These are phyloP conservation scores for Burhinus bistriatus DNA, from an alignment of 2,113 vertebrate genomes.

Conservation along the genomic window DNA sequence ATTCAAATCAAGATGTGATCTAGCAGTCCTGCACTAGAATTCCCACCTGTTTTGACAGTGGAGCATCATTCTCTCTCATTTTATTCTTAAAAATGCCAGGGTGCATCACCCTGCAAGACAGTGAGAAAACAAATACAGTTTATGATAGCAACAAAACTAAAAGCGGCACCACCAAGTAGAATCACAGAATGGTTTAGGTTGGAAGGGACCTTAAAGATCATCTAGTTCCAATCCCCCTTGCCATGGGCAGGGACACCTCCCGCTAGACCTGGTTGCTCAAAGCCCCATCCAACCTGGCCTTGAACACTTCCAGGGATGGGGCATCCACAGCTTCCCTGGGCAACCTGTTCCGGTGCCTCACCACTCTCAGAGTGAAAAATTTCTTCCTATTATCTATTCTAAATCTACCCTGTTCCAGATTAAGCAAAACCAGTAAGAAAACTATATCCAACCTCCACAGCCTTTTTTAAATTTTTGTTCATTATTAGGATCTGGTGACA, in stretches of 20 bases:
- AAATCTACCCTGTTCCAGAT: too few species aligned
- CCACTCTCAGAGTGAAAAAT: too few species aligned
- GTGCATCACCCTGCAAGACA: neutral
- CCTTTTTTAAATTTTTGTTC: neutral
- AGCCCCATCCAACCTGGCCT: too few species aligned
- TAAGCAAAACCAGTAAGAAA: neutral
- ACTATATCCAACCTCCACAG: neutral
- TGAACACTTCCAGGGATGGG: too few species aligned
- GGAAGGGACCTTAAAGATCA: too few species aligned
- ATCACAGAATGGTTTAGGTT: too few species aligned
- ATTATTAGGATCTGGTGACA: neutral
- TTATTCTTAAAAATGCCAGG: neutral
- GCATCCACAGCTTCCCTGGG: too few species aligned
- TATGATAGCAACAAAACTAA: neutral
- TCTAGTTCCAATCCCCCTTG: too few species aligned
- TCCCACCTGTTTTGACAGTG: neutral
- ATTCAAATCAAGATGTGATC: neutral
- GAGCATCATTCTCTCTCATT: neutral
- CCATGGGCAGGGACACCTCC: too few species aligned
- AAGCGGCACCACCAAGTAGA: neutral
- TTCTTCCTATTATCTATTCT: too few species aligned
- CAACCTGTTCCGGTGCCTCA: too few species aligned
- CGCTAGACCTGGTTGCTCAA: too few species aligned
- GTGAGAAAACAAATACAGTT: neutral
- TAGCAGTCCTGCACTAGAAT: neutral